These are phyloP conservation scores for Encarsia formosa DNA, from an alignment of 2,888 invertebrate species.

Conservation along the genomic window DNA sequence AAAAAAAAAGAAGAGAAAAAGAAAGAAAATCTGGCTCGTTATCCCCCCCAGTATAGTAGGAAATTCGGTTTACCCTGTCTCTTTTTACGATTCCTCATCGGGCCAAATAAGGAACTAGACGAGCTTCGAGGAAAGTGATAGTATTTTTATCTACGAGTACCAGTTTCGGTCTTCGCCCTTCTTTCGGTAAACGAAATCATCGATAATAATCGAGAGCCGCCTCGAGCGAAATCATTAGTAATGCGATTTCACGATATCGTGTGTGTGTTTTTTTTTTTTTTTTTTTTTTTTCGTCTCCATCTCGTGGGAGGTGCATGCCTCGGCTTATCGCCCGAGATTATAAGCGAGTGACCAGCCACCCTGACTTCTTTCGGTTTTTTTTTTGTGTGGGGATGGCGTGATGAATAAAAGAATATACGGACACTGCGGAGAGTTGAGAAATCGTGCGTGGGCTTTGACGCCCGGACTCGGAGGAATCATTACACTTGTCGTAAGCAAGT, in stretches of 20 bases:
- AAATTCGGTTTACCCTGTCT: conserved; percentile 22
- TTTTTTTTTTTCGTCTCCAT: too few relatives aligned
- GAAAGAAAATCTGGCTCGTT: conserved; percentile 22
- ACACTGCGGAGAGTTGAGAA: background rate
- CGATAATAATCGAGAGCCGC: conserved; percentile 39
- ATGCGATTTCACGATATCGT: conserved; percentile 36
- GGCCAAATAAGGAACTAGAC: conserved; percentile 15
- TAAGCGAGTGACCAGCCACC: background rate
- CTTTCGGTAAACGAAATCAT: conserved; percentile 43
- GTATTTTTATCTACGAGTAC: conserved; percentile 21
- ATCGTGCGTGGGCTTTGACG: background rate
- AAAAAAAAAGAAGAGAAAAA: conserved; percentile 4
- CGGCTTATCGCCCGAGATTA: background rate
- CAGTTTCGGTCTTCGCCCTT: conserved; percentile 2
- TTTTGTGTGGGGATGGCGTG: background rate
- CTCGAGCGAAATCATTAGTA: conserved; percentile 45
- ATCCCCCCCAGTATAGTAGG: background rate
- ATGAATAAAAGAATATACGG: conserved; percentile 26
- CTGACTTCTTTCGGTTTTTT: background rate
- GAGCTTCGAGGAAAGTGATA: conserved; percentile 17
- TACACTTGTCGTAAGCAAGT: too few relatives aligned
- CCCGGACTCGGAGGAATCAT: too few relatives aligned
- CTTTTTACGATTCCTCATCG: conserved; percentile 22
- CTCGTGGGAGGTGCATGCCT: conserved; percentile 4
- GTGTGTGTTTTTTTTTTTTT: too few relatives aligned